A percentile compares a stretch with the other conserved stretches of the same genome.
These are phyloP conservation scores for Echinometra lucunter DNA, from an alignment of 53 echinoderm and acorn worm species.

Conservation along the genomic window DNA sequence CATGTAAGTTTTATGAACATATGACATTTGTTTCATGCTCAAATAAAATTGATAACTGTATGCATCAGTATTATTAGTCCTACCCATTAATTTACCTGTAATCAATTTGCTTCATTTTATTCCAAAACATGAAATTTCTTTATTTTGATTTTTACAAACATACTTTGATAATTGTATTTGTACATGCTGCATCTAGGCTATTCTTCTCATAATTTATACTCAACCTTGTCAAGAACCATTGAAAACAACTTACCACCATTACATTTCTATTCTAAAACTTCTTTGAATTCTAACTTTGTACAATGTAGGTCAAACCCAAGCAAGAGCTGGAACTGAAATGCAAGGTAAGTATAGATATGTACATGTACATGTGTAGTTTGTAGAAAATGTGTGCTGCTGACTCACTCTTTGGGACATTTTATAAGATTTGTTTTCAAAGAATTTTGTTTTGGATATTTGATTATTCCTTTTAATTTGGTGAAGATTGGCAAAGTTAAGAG, in stretches of 20 bases:
- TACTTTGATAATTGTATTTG: not conserved
- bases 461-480: too few species aligned
- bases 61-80: too few species aligned
- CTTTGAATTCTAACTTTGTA: not conserved
- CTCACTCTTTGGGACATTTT: not conserved
- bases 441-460: too few species aligned
- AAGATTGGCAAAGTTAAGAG: too few species aligned
- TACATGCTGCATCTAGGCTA: not conserved
- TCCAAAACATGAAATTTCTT: not conserved
- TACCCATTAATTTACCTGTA: not conserved
- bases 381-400: not conserved
- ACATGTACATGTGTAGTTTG: not conserved
- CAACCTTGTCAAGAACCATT: not conserved
- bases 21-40: not conserved
- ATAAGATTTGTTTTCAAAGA: too few species aligned
- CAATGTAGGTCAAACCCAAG: conserved; percentile 82
- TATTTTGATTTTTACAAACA: not conserved
- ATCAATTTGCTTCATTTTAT: not conserved
- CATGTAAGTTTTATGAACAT: not conserved
- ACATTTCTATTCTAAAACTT: not conserved
- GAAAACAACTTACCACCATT: not conserved
- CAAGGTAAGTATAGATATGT: conserved; percentile 75
- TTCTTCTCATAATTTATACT: too few species aligned
- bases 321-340: conserved; percentile 95
- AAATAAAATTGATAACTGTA: too few species aligned